Evolutionary conservation across 2,797 vertebrate genomes (phyloP).

Genomic region (Todus mexicanus): DNA sequence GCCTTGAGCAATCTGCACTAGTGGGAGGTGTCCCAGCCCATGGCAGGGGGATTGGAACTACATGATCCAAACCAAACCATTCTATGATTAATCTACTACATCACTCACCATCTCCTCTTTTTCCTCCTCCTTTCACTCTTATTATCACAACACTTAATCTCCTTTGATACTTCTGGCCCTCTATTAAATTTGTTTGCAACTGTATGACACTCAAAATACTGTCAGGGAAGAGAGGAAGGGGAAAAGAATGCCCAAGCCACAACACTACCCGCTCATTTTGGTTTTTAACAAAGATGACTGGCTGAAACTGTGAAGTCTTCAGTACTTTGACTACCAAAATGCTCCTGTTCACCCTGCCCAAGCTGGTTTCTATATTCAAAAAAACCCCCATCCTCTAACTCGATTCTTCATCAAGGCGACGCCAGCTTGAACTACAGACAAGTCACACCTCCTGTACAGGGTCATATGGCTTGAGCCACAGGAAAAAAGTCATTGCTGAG

Average conservation of each 20-base stretch:
- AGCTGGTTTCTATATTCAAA: not conserved
- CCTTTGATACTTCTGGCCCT: not conserved
- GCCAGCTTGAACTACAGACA: not conserved
- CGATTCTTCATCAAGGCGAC: not conserved
- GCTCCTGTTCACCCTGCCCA: not conserved
- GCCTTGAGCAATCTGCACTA: too few species aligned
- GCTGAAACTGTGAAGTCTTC: not conserved
- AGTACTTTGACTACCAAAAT: not conserved
- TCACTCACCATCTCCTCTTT: not conserved
- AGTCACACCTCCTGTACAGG: not conserved
- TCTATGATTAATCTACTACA: not conserved
- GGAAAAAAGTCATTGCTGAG: not conserved
- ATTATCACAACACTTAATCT: not conserved
- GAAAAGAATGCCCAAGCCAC: not conserved
- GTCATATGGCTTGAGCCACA: not conserved
- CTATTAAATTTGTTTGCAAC: not conserved
- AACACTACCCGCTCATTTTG: not conserved
- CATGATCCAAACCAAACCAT: too few species aligned
- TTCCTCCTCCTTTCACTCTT: not conserved
- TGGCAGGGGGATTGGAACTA: too few species aligned
- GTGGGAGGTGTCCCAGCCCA: too few species aligned
- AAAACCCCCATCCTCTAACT: not conserved
- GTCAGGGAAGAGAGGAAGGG: not conserved
- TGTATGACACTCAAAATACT: not conserved
- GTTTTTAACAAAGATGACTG: not conserved